Conservation (phyloP, 2,797 vertebrate species). For the Cossypha caffra region DNA sequence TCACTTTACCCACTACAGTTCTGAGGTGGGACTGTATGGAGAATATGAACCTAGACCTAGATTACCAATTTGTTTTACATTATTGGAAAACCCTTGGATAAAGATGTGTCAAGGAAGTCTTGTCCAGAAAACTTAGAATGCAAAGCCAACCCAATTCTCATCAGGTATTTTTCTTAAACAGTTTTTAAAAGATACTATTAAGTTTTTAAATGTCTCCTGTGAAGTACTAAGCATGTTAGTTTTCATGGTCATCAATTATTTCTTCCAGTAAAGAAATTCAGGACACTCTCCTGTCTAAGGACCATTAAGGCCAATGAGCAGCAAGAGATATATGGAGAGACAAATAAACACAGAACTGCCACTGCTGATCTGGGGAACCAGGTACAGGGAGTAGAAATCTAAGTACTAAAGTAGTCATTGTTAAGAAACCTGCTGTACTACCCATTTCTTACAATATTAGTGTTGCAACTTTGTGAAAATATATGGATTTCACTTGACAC, state of each 20-base stretch:
- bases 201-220: background rate
- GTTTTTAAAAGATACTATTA: background rate
- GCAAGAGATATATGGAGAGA: background rate
- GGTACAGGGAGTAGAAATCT: background rate
- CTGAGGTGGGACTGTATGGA: background rate
- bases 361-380: background rate
- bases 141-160: background rate
- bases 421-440: background rate
- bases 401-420: background rate
- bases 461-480: background rate
- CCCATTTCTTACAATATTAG: background rate
- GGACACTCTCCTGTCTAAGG: background rate
- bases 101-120: background rate
- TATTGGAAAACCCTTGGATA: background rate
- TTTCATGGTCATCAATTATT: background rate
- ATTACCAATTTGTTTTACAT: background rate
- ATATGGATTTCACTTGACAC: background rate
- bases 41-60: background rate
- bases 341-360: background rate
- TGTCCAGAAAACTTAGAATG: background rate
- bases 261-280: background rate
- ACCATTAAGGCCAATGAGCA: background rate
- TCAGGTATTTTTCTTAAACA: background rate
- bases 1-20: background rate
- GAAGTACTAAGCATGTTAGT: background rate